Percentiles rank a stretch among this genome's conserved stretches.
phyloP scores from a whole-genome alignment of 2,888 invertebrate species.

The Melinaea menophilus region DNA sequence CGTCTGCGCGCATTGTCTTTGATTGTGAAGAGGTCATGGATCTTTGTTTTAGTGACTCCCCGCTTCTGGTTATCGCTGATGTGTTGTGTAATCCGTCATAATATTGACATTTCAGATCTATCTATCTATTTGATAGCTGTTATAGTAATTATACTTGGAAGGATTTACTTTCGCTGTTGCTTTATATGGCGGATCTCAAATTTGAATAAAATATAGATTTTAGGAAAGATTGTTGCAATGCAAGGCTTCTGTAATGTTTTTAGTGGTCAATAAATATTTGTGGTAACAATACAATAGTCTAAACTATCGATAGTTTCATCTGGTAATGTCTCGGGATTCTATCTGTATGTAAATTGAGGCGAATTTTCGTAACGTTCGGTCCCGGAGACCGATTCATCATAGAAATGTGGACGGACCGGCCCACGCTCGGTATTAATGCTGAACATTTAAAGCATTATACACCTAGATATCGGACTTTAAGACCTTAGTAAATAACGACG shows the following conservation, averaged over 20 bases:
- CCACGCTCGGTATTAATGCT: conserved; percentile 63
- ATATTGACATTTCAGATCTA: not conserved
- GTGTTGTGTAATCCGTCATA: conserved; percentile 14
- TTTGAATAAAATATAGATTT: not conserved
- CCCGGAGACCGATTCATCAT: conserved; percentile 71
- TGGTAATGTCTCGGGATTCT: conserved; percentile 51
- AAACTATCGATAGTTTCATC: conserved; percentile 42
- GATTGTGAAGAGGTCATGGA: conserved; percentile 39
- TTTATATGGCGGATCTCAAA: not conserved
- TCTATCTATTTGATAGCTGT: not conserved
- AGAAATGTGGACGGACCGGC: conserved; percentile 72
- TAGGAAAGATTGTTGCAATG: conserved; percentile 8
- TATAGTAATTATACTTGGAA: not conserved
- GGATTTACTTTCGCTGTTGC: not conserved
- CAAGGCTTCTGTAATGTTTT: conserved; percentile 38
- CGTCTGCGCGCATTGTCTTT: conserved; percentile 42
- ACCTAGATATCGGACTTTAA: conserved; percentile 34
- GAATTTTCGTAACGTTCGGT: conserved; percentile 69
- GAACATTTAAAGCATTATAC: conserved; percentile 53
- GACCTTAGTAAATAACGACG: conserved; percentile 34
- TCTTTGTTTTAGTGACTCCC: conserved; percentile 33
- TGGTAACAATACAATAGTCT: conserved; percentile 51
- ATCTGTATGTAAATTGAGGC: conserved; percentile 69
- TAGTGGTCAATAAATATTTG: conserved; percentile 59
- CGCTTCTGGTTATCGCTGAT: conserved; percentile 26